Percentiles rank a stretch among this genome's conserved stretches.
Conservation (phyloP, 2,797 vertebrate species). For the Notolepis coatsorum region DNA sequence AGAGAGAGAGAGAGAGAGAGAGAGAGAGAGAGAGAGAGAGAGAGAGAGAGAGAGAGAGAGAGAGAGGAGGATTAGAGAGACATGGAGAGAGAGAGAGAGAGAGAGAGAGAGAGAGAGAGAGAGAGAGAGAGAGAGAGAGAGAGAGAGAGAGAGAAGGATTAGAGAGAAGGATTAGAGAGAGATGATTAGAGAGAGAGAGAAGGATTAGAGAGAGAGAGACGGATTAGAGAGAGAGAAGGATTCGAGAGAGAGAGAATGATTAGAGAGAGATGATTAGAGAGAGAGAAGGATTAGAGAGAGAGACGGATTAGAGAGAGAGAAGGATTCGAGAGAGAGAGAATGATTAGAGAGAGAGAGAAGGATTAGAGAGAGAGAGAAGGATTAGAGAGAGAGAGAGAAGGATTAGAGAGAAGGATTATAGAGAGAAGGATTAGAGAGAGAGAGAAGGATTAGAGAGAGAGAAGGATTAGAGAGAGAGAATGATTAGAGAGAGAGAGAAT, state of each 20-base stretch:
- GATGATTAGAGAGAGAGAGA: no score
- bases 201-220: neutral
- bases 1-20: neutral
- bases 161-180: neutral
- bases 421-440: no score
- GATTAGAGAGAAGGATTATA: no score
- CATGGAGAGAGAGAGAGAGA: no score
- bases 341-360: neutral
- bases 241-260: neutral
- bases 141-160: neutral
- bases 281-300: neutral
- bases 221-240: neutral
- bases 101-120: neutral
- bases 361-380: neutral
- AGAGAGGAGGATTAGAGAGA: no score
- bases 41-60: no score
- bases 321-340: no score
- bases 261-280: neutral
- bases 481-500: neutral
- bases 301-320: neutral
- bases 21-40: no score
- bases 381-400: neutral
- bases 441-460: neutral
- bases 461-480: neutral
- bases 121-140: neutral